Evolutionary conservation across 2,888 invertebrate genomes (phyloP).

Genomic region (Cremastinae sp.): DNA sequence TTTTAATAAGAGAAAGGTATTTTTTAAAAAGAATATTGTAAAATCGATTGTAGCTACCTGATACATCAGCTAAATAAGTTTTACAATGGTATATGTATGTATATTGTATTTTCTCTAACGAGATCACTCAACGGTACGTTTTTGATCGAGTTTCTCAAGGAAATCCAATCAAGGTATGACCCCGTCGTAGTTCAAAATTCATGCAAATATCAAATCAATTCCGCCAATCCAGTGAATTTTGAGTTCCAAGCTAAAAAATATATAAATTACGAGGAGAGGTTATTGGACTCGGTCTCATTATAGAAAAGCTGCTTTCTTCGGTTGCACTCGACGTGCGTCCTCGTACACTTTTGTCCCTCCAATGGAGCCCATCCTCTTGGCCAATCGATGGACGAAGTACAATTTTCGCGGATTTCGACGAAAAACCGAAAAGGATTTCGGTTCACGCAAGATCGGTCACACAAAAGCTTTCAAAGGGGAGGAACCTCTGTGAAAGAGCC

Average conservation of each 20-base stretch:
- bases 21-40: too few species aligned
- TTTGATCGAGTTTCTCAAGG: too few species aligned
- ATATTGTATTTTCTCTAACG: too few species aligned
- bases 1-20: too few species aligned
- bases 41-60: too few species aligned
- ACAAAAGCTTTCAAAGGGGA: conserved; percentile 42
- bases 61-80: too few species aligned
- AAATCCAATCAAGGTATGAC: too few species aligned
- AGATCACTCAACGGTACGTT: too few species aligned
- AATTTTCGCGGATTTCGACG: conserved; percentile 58
- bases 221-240: background rate
- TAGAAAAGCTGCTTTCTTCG: conserved; percentile 9
- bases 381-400: conserved; percentile 52
- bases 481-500: conserved; percentile 38
- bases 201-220: conserved; percentile 4
- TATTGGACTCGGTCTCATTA: conserved; percentile 11
- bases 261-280: background rate
- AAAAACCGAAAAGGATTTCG: conserved; percentile 51
- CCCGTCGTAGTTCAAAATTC: background rate
- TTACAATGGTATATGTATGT: too few species aligned
- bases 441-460: conserved; percentile 60
- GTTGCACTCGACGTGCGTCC: conserved; percentile 18
- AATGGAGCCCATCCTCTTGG: conserved; percentile 1
- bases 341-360: conserved; percentile 19
- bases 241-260: background rate